Percentiles rank a stretch among this genome's conserved stretches.
phyloP scores from a whole-genome alignment of 2,113 vertebrate species.

The Taurulus bubalis region DNA sequence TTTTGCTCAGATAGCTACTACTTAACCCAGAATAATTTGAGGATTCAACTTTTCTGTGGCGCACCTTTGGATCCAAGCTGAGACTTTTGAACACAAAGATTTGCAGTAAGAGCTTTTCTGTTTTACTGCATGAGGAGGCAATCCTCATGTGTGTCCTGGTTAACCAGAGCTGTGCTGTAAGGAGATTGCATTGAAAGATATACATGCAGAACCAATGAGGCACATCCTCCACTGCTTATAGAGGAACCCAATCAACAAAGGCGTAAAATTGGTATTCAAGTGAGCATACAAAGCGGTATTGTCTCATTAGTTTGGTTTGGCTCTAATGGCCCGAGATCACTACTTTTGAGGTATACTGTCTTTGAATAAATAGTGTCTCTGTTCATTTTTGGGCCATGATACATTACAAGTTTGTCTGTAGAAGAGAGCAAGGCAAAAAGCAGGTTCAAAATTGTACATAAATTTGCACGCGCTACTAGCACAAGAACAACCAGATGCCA shows the following conservation, averaged over 20 bases:
- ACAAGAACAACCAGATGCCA: constrained; percentile 33
- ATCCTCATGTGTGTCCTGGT: constrained; percentile 56
- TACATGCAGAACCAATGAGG: constrained; percentile 20
- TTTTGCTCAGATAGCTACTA: constrained; percentile 6
- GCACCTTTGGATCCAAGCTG: constrained; percentile 21
- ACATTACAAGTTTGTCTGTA: constrained; percentile 48
- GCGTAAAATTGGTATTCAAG: constrained; percentile 4
- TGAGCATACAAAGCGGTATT: constrained; percentile 26
- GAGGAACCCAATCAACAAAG: constrained; percentile 12
- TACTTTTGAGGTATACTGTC: constrained; percentile 31
- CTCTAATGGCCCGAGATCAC: constrained; percentile 26
- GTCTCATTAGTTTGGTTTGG: constrained; percentile 41
- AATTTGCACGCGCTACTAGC: constrained; percentile 10
- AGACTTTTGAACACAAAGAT: constrained; percentile 37
- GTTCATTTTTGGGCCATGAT: constrained; percentile 52
- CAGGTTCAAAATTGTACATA: constrained; percentile 35
- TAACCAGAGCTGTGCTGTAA: constrained; percentile 50
- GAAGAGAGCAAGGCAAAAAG: constrained; percentile 40
- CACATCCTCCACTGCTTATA: constrained; percentile 30
- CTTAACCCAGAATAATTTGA: constrained; percentile 24
- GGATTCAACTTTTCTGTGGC: constrained; percentile 36
- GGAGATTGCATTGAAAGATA: constrained; percentile 27
- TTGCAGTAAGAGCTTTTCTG: constrained; percentile 46
- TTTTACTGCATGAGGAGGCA: constrained; percentile 43
- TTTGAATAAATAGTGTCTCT: constrained; percentile 48